Conservation (phyloP, 2,113 vertebrate species). For the Cichladusa arquata region DNA sequence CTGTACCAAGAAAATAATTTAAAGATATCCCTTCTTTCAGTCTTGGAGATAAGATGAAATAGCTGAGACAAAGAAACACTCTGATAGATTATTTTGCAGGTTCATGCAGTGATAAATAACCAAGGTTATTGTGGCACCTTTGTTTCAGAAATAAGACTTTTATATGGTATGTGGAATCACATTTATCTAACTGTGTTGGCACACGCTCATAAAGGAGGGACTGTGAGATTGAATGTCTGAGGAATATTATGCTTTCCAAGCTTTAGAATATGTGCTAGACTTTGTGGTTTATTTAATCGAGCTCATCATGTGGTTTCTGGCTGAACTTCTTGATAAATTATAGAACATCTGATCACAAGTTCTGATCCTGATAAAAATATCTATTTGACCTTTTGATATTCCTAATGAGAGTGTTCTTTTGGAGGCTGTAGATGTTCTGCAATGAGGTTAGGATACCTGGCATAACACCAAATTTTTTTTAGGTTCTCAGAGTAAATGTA, state of each 20-base stretch:
- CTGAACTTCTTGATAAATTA: not conserved
- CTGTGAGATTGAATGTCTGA: not conserved
- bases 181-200: not conserved
- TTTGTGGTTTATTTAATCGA: not conserved
- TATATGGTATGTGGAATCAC: not conserved
- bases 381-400: not conserved
- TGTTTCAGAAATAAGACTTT: not conserved
- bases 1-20: not conserved
- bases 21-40: not conserved
- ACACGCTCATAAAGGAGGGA: not conserved
- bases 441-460: not conserved
- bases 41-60: not conserved
- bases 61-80: not conserved
- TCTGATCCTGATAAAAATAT: not conserved
- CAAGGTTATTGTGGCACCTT: not conserved
- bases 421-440: not conserved
- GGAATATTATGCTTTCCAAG: not conserved
- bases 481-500: not conserved
- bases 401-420: not conserved
- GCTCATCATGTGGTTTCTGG: not conserved
- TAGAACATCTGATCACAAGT: not conserved
- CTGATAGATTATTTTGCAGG: not conserved
- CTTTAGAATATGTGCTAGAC: not conserved
- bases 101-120: not conserved
- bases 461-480: not conserved